A percentile compares a stretch with the other conserved stretches of the same genome.
phyloP scores from a whole-genome alignment of 1,140 invertebrate species.

The Anthonomus grandis region DNA sequence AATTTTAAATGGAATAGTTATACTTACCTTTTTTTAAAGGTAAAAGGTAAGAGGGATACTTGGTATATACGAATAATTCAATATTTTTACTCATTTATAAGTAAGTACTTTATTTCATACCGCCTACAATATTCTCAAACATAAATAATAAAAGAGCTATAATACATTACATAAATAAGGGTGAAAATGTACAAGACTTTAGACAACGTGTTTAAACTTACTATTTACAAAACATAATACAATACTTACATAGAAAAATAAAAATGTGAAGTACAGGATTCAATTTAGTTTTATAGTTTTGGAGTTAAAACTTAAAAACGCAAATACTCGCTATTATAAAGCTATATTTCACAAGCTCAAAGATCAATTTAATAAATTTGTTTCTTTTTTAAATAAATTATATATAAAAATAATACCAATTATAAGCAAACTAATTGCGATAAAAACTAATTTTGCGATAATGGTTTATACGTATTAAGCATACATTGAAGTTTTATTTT shows the following conservation, averaged over 20 bases:
- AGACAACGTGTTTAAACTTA: conserved; percentile 17
- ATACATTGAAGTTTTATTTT: not conserved
- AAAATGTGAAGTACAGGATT: conserved; percentile 16
- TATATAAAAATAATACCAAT: not conserved
- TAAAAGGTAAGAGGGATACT: too few relatives aligned
- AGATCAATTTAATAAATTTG: not conserved
- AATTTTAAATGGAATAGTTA: too few relatives aligned
- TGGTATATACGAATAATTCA: too few relatives aligned
- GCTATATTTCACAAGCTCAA: not conserved
- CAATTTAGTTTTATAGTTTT: conserved; percentile 12
- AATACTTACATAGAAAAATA: conserved; percentile 26
- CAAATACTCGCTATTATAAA: not conserved
- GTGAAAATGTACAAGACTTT: conserved; percentile 16
- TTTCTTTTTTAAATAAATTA: not conserved
- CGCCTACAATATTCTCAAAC: conserved; percentile 26
- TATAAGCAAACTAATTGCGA: not conserved
- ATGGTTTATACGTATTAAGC: not conserved
- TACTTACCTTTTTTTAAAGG: too few relatives aligned
- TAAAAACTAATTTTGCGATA: not conserved
- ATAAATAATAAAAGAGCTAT: conserved; percentile 33
- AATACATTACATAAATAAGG: conserved; percentile 27
- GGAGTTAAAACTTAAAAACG: conserved; percentile 2
- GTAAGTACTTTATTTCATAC: conserved; percentile 30
- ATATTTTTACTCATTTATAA: too few relatives aligned
- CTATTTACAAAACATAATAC: conserved; percentile 23